phyloP scores from a whole-genome alignment of 2,797 vertebrate genomes.

The Takifugu ocellatus region DNA sequence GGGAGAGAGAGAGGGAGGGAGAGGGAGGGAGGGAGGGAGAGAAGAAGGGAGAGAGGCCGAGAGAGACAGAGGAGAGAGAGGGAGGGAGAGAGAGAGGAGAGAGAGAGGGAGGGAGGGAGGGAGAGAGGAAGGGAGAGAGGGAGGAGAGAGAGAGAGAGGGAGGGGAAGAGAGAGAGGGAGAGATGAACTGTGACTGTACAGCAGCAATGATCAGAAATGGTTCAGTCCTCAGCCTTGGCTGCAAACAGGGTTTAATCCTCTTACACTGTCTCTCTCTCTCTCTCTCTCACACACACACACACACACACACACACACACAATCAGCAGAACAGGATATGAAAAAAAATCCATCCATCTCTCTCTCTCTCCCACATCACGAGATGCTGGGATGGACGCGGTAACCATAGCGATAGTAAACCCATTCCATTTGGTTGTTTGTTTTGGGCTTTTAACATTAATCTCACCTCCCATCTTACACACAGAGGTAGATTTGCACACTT shows the following conservation, averaged over 20 bases:
- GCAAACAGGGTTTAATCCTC: slow-evolving; percentile 65
- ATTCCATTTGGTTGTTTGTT: slow-evolving; percentile 77
- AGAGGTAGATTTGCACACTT: too few species aligned
- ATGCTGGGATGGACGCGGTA: slow-evolving; percentile 72
- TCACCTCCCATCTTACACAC: slow-evolving; percentile 32
- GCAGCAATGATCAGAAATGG: slow-evolving; percentile 34
- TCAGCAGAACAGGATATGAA: neutral
- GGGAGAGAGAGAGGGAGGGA: neutral
- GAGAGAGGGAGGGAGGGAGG: too few species aligned
- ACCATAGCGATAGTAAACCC: slow-evolving; percentile 77
- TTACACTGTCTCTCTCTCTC: slow-evolving; percentile 53
- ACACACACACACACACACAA: neutral
- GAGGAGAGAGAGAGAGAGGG: too few species aligned
- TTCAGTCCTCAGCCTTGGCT: slow-evolving; percentile 41
- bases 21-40: slow-evolving; percentile 1
- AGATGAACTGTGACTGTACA: slow-evolving; percentile 1
- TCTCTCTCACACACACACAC: neutral
- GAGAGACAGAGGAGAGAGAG: too few species aligned
- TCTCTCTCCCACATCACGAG: slow-evolving; percentile 54
- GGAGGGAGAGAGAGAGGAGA: neutral
- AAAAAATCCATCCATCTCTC: slow-evolving; percentile 61
- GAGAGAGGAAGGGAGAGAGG: too few species aligned
- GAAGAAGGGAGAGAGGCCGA: neutral
- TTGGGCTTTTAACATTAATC: slow-evolving; percentile 80
- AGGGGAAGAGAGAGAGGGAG: too few species aligned